Conservation (phyloP, 2,888 invertebrate species). For the Protula sp. region DNA sequence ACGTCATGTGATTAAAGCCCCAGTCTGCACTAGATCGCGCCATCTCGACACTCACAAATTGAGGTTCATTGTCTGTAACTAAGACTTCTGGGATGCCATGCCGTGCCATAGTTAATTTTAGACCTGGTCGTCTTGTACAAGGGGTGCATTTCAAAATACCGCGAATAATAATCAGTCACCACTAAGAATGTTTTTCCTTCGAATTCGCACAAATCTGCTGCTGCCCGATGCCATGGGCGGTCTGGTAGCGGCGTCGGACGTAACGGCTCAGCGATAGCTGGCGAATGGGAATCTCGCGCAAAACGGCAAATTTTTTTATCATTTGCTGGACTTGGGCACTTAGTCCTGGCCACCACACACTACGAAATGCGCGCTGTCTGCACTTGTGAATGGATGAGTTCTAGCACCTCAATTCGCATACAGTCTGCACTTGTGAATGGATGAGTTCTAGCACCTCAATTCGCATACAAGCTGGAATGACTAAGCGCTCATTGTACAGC, state of each 20-base stretch:
- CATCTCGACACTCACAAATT: neutral
- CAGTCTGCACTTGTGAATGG: neutral
- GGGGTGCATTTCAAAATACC: neutral
- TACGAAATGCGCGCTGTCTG: neutral
- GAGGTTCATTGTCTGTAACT: neutral
- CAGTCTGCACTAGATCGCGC: neutral
- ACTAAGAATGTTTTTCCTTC: neutral
- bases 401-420: neutral
- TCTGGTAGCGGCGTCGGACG: neutral
- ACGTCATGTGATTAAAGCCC: neutral
- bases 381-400: neutral
- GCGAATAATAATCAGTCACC: neutral
- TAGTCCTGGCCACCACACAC: neutral
- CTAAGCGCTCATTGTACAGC: neutral
- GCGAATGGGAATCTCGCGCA: too few relatives aligned
- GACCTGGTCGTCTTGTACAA: too few relatives aligned
- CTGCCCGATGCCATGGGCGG: neutral
- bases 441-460: neutral
- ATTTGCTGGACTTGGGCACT: neutral
- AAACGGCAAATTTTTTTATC: neutral
- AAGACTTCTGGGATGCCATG: neutral
- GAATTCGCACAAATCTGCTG: neutral
- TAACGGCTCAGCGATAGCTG: neutral
- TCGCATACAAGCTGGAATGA: neutral
- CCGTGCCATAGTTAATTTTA: neutral